Evolutionary conservation across 2,113 vertebrate species (phyloP).

Genomic region (Elephantulus edwardii): DNA sequence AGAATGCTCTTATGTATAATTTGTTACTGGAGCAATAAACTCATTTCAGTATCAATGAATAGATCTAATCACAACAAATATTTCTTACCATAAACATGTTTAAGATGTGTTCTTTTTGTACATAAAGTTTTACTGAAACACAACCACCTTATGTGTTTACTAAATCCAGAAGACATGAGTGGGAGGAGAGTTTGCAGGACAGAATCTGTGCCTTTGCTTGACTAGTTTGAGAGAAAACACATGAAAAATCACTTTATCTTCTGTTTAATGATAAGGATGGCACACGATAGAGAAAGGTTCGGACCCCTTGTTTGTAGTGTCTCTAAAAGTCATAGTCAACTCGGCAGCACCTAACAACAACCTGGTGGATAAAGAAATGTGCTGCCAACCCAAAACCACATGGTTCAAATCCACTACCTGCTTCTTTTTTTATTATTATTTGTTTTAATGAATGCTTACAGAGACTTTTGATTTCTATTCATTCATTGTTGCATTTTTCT

Average conservation of each 20-base stretch:
- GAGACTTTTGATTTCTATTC: too few relatives aligned
- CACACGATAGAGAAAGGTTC: too few relatives aligned
- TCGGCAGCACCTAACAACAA: too few relatives aligned
- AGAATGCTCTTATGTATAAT: constrained; percentile 35
- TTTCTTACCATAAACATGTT: neutral
- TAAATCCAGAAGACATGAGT: neutral
- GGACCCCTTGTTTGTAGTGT: too few relatives aligned
- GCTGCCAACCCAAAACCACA: too few relatives aligned
- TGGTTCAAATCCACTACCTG: too few relatives aligned
- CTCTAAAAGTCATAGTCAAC: too few relatives aligned
- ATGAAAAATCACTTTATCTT: neutral
- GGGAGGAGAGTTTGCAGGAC: neutral
- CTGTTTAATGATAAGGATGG: too few relatives aligned
- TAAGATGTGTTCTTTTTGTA: neutral
- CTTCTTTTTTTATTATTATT: too few relatives aligned
- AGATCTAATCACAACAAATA: neutral
- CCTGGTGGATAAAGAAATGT: too few relatives aligned
- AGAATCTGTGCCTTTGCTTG: neutral
- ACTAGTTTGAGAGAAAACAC: neutral
- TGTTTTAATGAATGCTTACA: too few relatives aligned
- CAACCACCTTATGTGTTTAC: neutral
- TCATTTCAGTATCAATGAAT: constrained; percentile 36
- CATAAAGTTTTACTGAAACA: neutral
- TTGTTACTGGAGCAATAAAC: neutral
- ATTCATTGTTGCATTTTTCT: too few relatives aligned